Evolutionary conservation across 2,888 invertebrate species (phyloP).

Genomic region (Dicranocentrus wangi): DNA sequence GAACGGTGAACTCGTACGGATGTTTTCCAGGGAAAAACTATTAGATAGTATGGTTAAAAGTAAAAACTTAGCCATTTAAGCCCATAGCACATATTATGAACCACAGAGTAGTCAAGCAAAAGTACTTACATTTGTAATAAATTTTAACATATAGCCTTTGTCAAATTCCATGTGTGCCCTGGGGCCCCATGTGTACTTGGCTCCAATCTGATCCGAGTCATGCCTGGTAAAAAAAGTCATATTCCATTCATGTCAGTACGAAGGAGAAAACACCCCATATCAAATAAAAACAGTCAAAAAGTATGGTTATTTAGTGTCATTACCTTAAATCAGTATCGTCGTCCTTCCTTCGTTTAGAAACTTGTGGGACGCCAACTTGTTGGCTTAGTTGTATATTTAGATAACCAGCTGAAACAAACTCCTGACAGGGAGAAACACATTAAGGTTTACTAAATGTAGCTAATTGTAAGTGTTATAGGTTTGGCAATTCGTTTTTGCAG

Average conservation of each 20-base stretch:
- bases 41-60: slow-evolving; percentile 14
- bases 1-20: slow-evolving; percentile 61
- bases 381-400: slow-evolving; percentile 61
- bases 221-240: too few relatives aligned
- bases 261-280: too few relatives aligned
- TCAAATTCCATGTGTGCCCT: slow-evolving; percentile 69
- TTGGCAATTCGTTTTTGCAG: too few relatives aligned
- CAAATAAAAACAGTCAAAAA: too few relatives aligned
- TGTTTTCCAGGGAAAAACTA: slow-evolving; percentile 60
- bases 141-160: slow-evolving; percentile 67
- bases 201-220: slow-evolving; percentile 46
- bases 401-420: slow-evolving; percentile 66
- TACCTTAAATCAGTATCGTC: too few relatives aligned
- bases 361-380: not conserved
- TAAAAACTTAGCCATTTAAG: not conserved
- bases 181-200: slow-evolving; percentile 70
- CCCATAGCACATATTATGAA: not conserved
- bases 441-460: too few relatives aligned
- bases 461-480: slow-evolving; percentile 34
- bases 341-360: too few relatives aligned
- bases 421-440: too few relatives aligned
- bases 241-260: too few relatives aligned
- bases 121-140: slow-evolving; percentile 64
- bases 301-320: too few relatives aligned
- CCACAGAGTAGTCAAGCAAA: not conserved